Evolutionary conservation across 2,113 vertebrate species (phyloP).

Genomic region (Dissostichus mawsoni): DNA sequence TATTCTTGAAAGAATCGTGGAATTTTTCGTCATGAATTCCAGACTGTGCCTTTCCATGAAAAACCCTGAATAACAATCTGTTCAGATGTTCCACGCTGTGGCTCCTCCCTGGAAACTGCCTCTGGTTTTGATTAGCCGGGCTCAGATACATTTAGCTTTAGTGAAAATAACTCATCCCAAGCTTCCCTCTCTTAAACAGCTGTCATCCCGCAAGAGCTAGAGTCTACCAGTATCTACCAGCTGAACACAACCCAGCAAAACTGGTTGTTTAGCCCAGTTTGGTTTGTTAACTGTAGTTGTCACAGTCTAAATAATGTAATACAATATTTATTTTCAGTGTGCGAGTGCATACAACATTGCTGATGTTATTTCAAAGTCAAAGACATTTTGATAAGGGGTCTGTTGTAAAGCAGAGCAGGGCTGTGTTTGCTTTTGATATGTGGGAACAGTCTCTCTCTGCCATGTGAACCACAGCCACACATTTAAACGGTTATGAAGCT

Average conservation of each 20-base stretch:
- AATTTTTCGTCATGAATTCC: constrained; percentile 28
- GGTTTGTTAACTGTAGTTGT: background rate
- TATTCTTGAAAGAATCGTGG: background rate
- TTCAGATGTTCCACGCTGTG: constrained; percentile 61
- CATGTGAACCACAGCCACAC: constrained; percentile 44
- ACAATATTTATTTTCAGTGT: constrained; percentile 11
- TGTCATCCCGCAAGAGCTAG: constrained; percentile 16
- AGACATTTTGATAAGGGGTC: background rate
- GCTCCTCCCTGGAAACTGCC: constrained; percentile 66
- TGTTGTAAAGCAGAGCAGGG: background rate
- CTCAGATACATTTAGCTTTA: constrained; percentile 45
- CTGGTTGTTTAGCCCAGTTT: background rate
- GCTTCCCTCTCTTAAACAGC: constrained; percentile 40
- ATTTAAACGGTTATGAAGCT: constrained; percentile 53
- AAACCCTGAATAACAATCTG: constrained; percentile 43
- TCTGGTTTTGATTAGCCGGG: constrained; percentile 69
- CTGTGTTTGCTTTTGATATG: constrained; percentile 9
- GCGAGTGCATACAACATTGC: background rate
- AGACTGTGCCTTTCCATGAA: constrained; percentile 54
- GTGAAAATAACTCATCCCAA: constrained; percentile 24
- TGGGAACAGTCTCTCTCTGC: constrained; percentile 44
- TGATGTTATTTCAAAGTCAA: background rate
- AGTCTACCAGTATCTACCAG: constrained; percentile 22
- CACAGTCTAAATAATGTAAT: constrained; percentile 3
- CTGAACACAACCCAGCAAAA: constrained; percentile 16